Evolutionary conservation across 2,888 invertebrate species (phyloP), one percentile per base, ranked within the genome.

Genomic region (Scaeva pyrastri): DNA sequence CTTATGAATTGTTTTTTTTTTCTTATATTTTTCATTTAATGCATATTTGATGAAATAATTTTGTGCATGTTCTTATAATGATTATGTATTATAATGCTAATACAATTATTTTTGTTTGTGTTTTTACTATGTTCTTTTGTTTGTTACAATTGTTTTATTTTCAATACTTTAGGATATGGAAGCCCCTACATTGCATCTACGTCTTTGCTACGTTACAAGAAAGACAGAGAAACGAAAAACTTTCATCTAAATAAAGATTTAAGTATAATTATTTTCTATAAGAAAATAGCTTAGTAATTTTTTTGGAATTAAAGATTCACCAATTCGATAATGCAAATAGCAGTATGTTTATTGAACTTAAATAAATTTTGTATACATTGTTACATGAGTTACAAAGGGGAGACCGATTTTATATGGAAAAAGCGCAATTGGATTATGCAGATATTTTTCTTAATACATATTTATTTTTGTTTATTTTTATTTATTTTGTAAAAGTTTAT

Each of bases 231-330:
- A 90, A 89, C 90, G 89, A 92, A 91, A 91, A 91, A 91, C 90
- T 91, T 91, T 90, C 92, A 92, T 91, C 91, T 92, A 50, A 88
- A 91, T 88, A 91, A 91, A 91, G 89, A 90, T 91, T 91, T 91
- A 91, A 91, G 91, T 92, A 91, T 91, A 91, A 89, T 48, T 50
- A 39, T 23, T 74, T 58, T 48, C 31, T 56, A 16, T 43, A 55
- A 55, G 41, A 26, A 31, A 76, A 68, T 58, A 68, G 48, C 55
- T 70, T 48, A 58, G 26, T 64, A 64, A 73, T 11, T 68, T 48
- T 39, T 41, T 64, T 52, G 52, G 72, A 56, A 48, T 66, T 7
- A 60, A 66, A 73, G 48, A 52, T 41, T 62, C 78, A 78, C 78
- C 56, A 82, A 70, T 55, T 78, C 21, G 66, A 60, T 74, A 26